A percentile compares a stretch with the other conserved stretches of the same genome.
Evolutionary conservation across 2,888 invertebrate genomes (phyloP).

Genomic region (Parasteatoda lunata): DNA sequence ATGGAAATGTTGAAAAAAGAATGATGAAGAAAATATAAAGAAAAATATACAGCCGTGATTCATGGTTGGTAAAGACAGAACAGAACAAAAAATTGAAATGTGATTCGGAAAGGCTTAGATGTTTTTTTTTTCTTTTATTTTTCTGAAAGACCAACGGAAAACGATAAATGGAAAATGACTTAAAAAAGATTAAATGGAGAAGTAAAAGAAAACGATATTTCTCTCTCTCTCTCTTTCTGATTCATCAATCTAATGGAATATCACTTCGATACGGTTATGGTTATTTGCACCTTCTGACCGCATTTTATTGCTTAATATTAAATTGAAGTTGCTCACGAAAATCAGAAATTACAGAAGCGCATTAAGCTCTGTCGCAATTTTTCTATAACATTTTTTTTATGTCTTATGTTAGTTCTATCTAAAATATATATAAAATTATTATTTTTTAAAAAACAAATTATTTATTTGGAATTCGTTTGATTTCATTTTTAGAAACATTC

Average conservation of each 20-base stretch:
- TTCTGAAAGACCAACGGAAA: slow-evolving; percentile 8
- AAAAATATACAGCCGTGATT: slow-evolving; percentile 1
- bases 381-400: too few species aligned
- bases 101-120: slow-evolving; percentile 47
- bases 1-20: slow-evolving; percentile 7
- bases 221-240: neutral
- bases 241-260: slow-evolving; percentile 25
- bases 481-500: too few species aligned
- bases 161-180: slow-evolving; percentile 62
- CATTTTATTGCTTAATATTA: slow-evolving; percentile 12
- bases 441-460: too few species aligned
- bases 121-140: slow-evolving; percentile 16
- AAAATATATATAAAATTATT: too few species aligned
- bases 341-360: too few species aligned
- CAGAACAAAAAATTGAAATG: slow-evolving; percentile 27
- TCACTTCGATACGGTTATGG: slow-evolving; percentile 40
- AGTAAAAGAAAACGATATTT: slow-evolving; percentile 22
- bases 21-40: slow-evolving; percentile 19
- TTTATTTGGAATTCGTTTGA: too few species aligned
- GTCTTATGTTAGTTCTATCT: too few species aligned
- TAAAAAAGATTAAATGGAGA: slow-evolving; percentile 60
- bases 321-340: slow-evolving; percentile 5
- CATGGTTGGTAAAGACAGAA: slow-evolving; percentile 34
- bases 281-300: slow-evolving; percentile 35
- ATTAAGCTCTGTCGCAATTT: too few species aligned